Evolutionary conservation across 2,797 vertebrate species (phyloP), one percentile per base, ranked within the genome.

Genomic region (Lepus townsendii): DNA sequence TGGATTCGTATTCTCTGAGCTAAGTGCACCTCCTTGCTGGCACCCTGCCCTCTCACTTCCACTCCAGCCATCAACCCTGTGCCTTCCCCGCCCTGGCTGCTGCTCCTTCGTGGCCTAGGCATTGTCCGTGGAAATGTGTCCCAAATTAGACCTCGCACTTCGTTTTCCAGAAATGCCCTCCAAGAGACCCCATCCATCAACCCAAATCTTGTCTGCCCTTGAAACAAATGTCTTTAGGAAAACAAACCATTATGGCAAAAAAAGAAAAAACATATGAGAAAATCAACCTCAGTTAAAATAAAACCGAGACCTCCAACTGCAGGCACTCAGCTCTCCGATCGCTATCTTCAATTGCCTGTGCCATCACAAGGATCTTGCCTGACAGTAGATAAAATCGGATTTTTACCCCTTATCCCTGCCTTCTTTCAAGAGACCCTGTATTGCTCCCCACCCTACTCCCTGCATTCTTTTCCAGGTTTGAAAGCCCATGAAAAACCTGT

Each of bases 41-140:
- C 19, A 50, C 27, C 4, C 38, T 5, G 20, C 32, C 50, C 22
- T 3, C 75, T 68, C 50, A 1, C 19, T n/a, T 35, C 35, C 24
- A 20, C 24, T 50, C 57, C 27, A 62, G 76, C 54, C 69, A 8
- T 16, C 1, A 2, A n/a, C 38, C 50, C 57, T 38, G 6, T 0
- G 6, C 19, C 57, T 3, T 5, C 72, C 10, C 7, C 0, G 7
- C 30, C 54, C n/a, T 16, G 65, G 54, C 32, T 2, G 14, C 5
- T 27, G 35, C 13, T 52, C 26, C 2, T 1, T 5, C 2, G 0
- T 1, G 7, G 10, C 11, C 47, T 60, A 11, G 2, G 42, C 3
- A 0, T 1, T 10, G 10, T 14, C 47, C 52, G 5, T 4, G 42
- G 52, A 78, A 78, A 54, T 0, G 6, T 0, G 27, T 52, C 54